phyloP scores from a whole-genome alignment of 2,113 vertebrate species.

The Rhinoptilus africanus region DNA sequence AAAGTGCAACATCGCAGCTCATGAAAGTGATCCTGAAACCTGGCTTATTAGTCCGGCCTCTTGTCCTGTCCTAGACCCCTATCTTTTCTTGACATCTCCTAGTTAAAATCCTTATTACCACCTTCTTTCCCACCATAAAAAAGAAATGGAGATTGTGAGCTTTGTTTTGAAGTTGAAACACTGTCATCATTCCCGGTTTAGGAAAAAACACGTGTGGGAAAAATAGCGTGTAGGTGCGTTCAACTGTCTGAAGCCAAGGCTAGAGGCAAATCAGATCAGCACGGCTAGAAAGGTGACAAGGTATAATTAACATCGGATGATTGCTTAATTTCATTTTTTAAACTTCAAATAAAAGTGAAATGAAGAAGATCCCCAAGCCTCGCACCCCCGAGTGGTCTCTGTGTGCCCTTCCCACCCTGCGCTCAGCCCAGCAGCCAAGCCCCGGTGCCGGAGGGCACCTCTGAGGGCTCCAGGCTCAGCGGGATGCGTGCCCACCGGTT shows the following conservation, averaged over 20 bases:
- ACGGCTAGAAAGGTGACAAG: not conserved
- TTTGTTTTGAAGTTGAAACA: not conserved
- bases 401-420: not conserved
- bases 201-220: not conserved
- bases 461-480: not conserved
- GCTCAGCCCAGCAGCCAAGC: not conserved
- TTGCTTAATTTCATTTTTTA: not conserved
- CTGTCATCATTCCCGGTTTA: not conserved
- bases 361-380: not conserved
- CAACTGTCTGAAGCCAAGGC: not conserved
- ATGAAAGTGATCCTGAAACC: not conserved
- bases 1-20: not conserved
- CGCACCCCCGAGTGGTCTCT: fast-evolving
- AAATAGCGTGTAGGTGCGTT: not conserved
- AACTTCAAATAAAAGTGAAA: not conserved
- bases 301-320: not conserved
- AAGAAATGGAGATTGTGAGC: not conserved
- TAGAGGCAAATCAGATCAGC: slow-evolving; percentile 2
- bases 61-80: not conserved
- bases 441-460: fast-evolving
- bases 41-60: not conserved
- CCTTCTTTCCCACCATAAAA: not conserved
- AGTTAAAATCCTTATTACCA: not conserved
- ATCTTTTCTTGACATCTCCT: not conserved
- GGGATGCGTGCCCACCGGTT: not conserved